phyloP scores from a whole-genome alignment of 2,113 vertebrate species.

The Cephalopterus ornatus region DNA sequence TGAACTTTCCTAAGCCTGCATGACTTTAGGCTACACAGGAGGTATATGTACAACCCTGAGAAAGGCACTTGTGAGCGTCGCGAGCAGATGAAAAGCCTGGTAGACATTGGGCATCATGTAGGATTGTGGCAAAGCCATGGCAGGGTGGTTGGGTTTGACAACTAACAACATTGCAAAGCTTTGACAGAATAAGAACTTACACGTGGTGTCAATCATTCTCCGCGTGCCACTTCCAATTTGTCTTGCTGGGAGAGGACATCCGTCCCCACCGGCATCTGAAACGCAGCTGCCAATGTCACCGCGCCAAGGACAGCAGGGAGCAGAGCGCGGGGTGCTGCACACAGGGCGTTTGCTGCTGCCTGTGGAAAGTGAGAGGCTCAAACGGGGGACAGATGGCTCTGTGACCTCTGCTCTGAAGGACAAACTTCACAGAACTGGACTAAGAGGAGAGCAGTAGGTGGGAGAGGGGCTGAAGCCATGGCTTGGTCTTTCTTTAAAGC shows the following conservation, averaged over 20 bases:
- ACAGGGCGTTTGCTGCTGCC: not conserved
- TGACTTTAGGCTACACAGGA: constrained; percentile 22
- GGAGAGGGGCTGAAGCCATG: fast-evolving
- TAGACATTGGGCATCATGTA: constrained; percentile 56
- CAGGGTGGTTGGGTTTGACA: constrained; percentile 56
- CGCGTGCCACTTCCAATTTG: constrained; percentile 47
- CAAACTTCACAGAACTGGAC: not conserved
- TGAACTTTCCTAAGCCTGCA: not conserved
- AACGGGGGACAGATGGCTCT: not conserved
- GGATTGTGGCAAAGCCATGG: constrained; percentile 23
- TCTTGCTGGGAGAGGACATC: constrained; percentile 22
- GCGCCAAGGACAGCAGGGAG: constrained; percentile 12
- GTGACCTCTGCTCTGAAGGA: not conserved
- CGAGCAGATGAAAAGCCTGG: constrained; percentile 26
- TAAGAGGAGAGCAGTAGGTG: not conserved
- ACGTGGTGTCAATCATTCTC: constrained; percentile 65
- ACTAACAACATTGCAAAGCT: constrained; percentile 39
- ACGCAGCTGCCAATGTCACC: constrained; percentile 49
- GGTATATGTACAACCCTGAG: not conserved
- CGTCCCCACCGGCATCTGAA: constrained; percentile 41
- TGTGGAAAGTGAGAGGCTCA: not conserved
- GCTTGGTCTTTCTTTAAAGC: not conserved
- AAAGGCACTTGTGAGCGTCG: not conserved
- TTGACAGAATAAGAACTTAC: constrained; percentile 71
- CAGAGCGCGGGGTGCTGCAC: not conserved